Evolutionary conservation across 2,888 invertebrate genomes (phyloP), one percentile per base, ranked within the genome.

Genomic region (Hydropsyche betteni): DNA sequence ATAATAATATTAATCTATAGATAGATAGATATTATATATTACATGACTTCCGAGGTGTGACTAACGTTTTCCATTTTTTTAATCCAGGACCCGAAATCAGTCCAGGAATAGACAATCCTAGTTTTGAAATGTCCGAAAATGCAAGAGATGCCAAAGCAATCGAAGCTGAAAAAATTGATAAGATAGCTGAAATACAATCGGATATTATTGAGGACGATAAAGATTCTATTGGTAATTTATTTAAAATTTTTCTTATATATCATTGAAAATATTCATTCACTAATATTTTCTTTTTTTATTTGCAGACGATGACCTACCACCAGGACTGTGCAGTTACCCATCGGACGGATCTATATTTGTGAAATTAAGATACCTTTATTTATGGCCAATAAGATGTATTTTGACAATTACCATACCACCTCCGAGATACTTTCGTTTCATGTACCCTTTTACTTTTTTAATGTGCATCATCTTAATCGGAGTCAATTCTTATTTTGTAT

Each of bases 401-500:
- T 86, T 95, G 1, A 87, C 87, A 34, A 81, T 90, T 24, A 90
- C 93, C 0, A 89, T 96, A 73, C 96, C 96, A 0, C 92, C 94
- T 81, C 90, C 91, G 0, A 84, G 88, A 69, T 87, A 85, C 4
- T 86, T 88, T 81, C 88, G 89, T 24, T 89, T 85, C 70, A 84
- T 90, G 79, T 96, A 93, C 82, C 93, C 95, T 0, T 55, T 93
- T 0, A 91, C 95, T 0, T 97, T 98, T 83, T 79, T 94, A 14
- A 92, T 96, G 91, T 96, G 96, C 82, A 91, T 96, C 36, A 83
- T 94, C 1, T 95, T 94, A 91, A 95, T 98, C 79, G 97, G 94
- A 2, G 83, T 87, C 0, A 92, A 95, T 79, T 94, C 97, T 0
- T 98, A 96, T 82, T 81, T 95, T 74, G 93, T 96, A 36, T 93